These are phyloP conservation scores for Meandrina meandrites DNA, from an alignment of 92 coral and sea anemone species.

Conservation along the genomic window DNA sequence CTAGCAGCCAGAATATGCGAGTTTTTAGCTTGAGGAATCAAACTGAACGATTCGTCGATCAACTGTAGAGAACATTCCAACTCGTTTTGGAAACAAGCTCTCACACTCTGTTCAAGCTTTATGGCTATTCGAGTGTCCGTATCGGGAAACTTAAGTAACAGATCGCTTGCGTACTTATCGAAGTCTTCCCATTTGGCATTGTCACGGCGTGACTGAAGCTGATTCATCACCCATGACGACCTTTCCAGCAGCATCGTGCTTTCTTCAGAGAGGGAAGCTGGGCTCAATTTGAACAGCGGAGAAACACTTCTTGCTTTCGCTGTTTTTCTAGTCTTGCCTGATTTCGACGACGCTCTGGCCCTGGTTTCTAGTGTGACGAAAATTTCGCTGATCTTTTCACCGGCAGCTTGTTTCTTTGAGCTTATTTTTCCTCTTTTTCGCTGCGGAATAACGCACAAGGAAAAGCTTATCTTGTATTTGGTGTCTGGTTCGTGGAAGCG, in stretches of 20 bases:
- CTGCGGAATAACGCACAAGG: conserved; percentile 21
- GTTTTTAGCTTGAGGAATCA: conserved; percentile 36
- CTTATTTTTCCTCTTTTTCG: conserved; percentile 23
- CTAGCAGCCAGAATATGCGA: conserved; percentile 37
- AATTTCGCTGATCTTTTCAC: conserved; percentile 38
- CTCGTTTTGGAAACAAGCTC: conserved; percentile 53
- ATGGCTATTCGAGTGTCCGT: conserved; percentile 57
- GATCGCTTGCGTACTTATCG: conserved; percentile 6
- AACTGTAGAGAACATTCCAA: conserved; percentile 46
- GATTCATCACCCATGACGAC: conserved; percentile 58
- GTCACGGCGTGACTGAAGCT: conserved; percentile 68
- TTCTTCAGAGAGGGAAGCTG: conserved; percentile 39
- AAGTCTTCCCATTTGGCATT: conserved; percentile 68
- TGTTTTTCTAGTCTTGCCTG: neutral
- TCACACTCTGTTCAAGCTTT: conserved; percentile 63
- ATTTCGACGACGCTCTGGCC: neutral
- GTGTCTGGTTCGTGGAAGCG: conserved; percentile 48
- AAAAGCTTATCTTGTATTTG: conserved; percentile 30
- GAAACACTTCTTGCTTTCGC: neutral
- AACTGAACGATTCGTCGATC: conserved; percentile 32
- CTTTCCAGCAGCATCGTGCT: conserved; percentile 18
- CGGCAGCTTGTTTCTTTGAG: neutral
- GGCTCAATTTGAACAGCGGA: neutral
- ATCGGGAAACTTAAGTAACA: conserved; percentile 33
- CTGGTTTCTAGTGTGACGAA: conserved; percentile 33